phyloP scores from a whole-genome alignment of 2,888 invertebrate genomes.

The Diachrysia chrysitis region DNA sequence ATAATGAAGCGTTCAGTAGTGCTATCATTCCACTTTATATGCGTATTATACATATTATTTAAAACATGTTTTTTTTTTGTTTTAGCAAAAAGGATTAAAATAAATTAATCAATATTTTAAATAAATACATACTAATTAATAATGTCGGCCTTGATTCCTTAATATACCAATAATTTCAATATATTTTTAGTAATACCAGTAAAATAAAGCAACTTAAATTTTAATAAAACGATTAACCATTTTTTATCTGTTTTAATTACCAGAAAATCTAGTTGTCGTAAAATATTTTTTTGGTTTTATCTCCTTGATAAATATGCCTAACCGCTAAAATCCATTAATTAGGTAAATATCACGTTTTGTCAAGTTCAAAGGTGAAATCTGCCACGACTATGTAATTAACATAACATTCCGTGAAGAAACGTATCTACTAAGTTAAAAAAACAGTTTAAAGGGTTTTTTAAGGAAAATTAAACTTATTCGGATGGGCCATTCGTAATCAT shows the following conservation, averaged over 20 bases:
- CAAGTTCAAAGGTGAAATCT: conserved; percentile 40
- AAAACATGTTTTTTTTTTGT: no score
- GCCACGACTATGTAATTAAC: conserved; percentile 34
- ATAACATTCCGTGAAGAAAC: conserved; percentile 32
- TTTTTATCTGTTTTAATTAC: background rate
- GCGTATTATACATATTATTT: no score
- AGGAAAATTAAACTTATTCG: no score
- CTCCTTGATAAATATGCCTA: conserved; percentile 21
- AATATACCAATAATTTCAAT: background rate
- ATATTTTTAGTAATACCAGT: background rate
- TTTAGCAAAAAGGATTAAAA: background rate
- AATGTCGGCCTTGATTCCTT: background rate
- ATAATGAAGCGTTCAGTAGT: no score
- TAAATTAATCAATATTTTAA: background rate
- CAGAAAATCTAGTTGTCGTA: conserved; percentile 8
- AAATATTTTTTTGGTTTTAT: background rate
- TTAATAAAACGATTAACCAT: background rate
- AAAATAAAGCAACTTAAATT: background rate
- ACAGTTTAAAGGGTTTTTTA: background rate
- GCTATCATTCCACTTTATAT: no score
- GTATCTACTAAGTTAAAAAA: conserved; percentile 12
- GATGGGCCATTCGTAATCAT: background rate
- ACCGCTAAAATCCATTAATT: conserved; percentile 8
- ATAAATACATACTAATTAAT: conserved; percentile 1
- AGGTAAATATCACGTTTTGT: conserved; percentile 15